A percentile compares a stretch with the other conserved stretches of the same genome.
These are phyloP conservation scores for Dryobota labecula DNA, from an alignment of 2,888 invertebrate species.

Conservation along the genomic window DNA sequence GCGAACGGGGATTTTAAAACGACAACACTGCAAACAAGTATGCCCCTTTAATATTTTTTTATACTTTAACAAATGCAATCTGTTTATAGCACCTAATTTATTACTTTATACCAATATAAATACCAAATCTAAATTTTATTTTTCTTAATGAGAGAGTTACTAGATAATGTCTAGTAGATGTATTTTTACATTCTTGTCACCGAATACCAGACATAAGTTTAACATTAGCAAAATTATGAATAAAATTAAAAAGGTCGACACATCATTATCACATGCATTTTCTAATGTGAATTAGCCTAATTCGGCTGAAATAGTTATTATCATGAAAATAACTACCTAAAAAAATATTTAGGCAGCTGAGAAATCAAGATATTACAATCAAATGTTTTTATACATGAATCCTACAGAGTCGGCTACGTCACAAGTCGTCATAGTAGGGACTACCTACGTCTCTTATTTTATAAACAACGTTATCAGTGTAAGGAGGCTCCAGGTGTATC, in stretches of 20 bases:
- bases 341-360: background rate
- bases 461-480: conserved; percentile 31
- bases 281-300: background rate
- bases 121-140: no score
- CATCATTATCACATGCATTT: conserved; percentile 15
- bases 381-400: background rate
- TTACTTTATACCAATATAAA: background rate
- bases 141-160: background rate
- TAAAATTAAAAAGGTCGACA: conserved; percentile 2
- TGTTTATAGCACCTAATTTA: background rate
- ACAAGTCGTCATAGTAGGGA: background rate
- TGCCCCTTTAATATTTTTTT: background rate
- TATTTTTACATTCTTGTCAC: background rate
- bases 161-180: background rate
- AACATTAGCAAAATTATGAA: conserved; percentile 11
- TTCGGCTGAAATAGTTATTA: conserved; percentile 5
- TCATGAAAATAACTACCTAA: background rate
- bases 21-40: conserved; percentile 4
- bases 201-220: background rate
- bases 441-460: conserved; percentile 9
- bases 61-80: background rate
- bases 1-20: conserved; percentile 19
- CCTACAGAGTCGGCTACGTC: background rate
- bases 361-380: background rate
- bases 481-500: conserved; percentile 24